Conservation (phyloP, 2,113 vertebrate species). For the human region DNA sequence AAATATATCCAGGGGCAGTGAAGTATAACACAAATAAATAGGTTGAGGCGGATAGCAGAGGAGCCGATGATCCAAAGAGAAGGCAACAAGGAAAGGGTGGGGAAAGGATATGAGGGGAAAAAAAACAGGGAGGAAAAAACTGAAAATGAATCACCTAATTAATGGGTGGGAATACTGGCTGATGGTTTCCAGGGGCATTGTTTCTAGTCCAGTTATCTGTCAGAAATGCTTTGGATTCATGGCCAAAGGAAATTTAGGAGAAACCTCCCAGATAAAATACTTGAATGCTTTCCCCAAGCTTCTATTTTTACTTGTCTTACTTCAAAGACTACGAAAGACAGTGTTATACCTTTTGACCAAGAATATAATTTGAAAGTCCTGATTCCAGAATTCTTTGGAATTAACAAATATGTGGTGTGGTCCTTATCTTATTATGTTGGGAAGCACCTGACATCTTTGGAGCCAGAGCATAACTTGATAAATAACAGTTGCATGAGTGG, state of each 20-base stretch:
- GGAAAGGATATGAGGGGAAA: background rate
- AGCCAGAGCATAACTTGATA: conserved; percentile 6
- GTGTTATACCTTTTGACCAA: conserved; percentile 31
- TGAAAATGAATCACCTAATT: conserved; percentile 75
- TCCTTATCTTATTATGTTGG: conserved; percentile 8
- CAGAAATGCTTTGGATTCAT: conserved; percentile 65
- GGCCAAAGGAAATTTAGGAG: conserved; percentile 72
- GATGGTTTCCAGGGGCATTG: conserved; percentile 66
- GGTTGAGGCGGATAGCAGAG: background rate
- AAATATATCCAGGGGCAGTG: background rate
- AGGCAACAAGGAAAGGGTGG: conserved; percentile 53
- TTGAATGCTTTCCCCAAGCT: conserved; percentile 64
- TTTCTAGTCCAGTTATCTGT: conserved; percentile 76
- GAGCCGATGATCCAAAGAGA: conserved; percentile 32
- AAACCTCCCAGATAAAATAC: conserved; percentile 69
- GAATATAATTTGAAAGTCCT: conserved; percentile 44
- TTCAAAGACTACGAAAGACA: conserved; percentile 59
- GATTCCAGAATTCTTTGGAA: conserved; percentile 36
- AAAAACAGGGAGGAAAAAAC: background rate
- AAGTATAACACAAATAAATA: conserved; percentile 34
- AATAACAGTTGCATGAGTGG: background rate
- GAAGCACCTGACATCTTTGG: conserved; percentile 41
- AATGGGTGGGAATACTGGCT: conserved; percentile 68
- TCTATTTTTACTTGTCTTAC: conserved; percentile 65
- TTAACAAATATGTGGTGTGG: background rate